Conservation (phyloP, 2,797 vertebrate species). For the Myotis vivesi region DNA sequence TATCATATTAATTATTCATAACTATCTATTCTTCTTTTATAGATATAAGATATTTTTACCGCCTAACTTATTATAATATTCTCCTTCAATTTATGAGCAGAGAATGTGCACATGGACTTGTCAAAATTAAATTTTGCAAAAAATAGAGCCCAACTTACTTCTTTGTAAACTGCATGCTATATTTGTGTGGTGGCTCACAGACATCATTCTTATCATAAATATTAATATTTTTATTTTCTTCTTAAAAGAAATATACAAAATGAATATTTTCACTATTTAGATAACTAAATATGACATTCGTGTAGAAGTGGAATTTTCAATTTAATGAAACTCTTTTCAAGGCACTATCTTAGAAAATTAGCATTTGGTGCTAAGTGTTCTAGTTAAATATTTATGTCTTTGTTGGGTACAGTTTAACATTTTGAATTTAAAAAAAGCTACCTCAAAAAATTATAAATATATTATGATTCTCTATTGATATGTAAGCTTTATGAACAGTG, state of each 20-base stretch:
- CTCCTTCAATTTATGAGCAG: not conserved
- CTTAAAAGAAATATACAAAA: conserved; percentile 4
- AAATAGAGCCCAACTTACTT: not conserved
- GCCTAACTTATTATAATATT: conserved; percentile 46
- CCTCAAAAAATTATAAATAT: not conserved
- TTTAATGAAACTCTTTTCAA: conserved; percentile 45
- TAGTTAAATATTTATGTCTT: conserved; percentile 58
- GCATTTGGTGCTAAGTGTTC: conserved; percentile 3
- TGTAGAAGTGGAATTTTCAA: not conserved
- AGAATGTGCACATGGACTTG: not conserved
- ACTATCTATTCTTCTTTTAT: not conserved
- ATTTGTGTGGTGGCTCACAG: not conserved
- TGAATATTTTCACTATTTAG: not conserved
- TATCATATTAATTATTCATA: conserved; percentile 57
- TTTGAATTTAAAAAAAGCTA: conserved; percentile 1
- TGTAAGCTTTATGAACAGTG: not conserved
- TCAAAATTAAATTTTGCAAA: conserved; percentile 25
- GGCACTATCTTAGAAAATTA: conserved; percentile 61
- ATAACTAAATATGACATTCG: not conserved
- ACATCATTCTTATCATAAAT: not conserved
- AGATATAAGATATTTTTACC: conserved; percentile 40
- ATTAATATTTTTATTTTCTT: not conserved
- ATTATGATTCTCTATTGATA: not conserved
- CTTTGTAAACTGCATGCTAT: not conserved
- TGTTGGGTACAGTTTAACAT: conserved; percentile 2